Evolutionary conservation across 2,888 invertebrate species (phyloP).

Genomic region (Steromphala cineraria): DNA sequence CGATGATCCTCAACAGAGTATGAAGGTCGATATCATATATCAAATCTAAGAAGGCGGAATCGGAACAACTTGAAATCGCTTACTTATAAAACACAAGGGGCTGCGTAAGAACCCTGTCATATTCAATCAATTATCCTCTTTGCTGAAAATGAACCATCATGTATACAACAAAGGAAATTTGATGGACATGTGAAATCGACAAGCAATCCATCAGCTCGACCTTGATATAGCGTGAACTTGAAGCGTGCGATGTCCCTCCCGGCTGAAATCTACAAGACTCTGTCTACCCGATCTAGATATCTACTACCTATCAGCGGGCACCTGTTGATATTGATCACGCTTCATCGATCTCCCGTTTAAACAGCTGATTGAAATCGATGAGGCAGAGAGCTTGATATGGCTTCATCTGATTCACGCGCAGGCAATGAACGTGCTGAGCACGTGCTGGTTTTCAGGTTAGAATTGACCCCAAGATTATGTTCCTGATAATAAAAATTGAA

Average conservation of each 20-base stretch:
- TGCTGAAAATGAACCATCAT: too few species aligned
- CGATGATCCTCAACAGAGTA: too few species aligned
- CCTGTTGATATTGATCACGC: background rate
- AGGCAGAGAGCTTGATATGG: background rate
- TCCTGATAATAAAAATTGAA: too few species aligned
- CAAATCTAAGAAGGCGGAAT: too few species aligned
- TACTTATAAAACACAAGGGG: too few species aligned
- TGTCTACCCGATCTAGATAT: background rate
- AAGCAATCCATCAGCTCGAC: background rate
- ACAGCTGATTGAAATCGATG: slow-evolving; percentile 6
- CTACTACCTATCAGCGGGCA: background rate
- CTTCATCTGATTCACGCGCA: background rate
- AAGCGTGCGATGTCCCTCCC: background rate
- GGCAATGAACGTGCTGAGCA: background rate
- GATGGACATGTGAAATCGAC: background rate
- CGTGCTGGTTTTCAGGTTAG: too few species aligned
- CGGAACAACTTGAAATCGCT: too few species aligned
- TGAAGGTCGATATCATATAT: too few species aligned
- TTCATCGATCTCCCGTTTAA: background rate
- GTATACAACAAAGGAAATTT: background rate
- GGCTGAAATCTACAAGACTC: background rate
- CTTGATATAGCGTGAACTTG: background rate
- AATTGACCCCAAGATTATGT: too few species aligned
- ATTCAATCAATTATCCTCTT: too few species aligned
- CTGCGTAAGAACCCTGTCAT: too few species aligned